Base-by-base conservation (phyloP, 1,140 invertebrate genomes). In the Arion vulgaris region DNA sequence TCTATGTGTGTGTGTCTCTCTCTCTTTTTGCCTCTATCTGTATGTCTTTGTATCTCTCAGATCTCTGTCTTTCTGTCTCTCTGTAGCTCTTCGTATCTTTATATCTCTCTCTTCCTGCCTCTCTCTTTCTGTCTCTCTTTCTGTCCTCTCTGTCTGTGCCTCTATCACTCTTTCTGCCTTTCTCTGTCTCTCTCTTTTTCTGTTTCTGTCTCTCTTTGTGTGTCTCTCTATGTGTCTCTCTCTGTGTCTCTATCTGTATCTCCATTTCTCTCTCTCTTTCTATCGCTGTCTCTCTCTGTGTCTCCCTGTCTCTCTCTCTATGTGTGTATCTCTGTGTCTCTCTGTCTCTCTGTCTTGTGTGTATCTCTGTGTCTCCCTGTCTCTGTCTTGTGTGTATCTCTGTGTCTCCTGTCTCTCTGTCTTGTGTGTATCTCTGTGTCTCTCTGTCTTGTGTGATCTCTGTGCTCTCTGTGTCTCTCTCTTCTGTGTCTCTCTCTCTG, bases 381-480 rank as follows among this genome's bases (percentile, higher is more conserved):
- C n/a, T n/a, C n/a, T n/a, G n/a, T n/a, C n/a, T n/a, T n/a, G n/a
- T n/a, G n/a, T n/a, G n/a, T n/a, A n/a, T n/a, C n/a, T n/a, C n/a
- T n/a, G n/a, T n/a, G n/a, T n/a, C n/a, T n/a, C n/a, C n/a, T n/a
- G n/a, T n/a, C n/a, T n/a, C n/a, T n/a, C n/a, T n/a, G n/a, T n/a
- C n/a, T n/a, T n/a, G n/a, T n/a, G n/a, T 62, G 32, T 34, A 36
- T 73, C 39, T 41, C 71, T 73, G 41, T 41, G 36, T 73, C 39
- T 41, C 71, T 73, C 39, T 41, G 36, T 73, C 39, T 41, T 38
- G 39, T 15, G 13, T 38, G 39, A 73, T 41, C 71, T 73, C 11
- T 41, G n/a, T n/a, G n/a, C 71, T 73, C 11, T 41, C 71, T 73
- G 23, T n/a, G 23, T 73, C 71, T 66, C 11, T 73, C 71, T 73